Base-by-base conservation (phyloP, 2,888 invertebrate genomes). In the Luperina nickerlii region DNA sequence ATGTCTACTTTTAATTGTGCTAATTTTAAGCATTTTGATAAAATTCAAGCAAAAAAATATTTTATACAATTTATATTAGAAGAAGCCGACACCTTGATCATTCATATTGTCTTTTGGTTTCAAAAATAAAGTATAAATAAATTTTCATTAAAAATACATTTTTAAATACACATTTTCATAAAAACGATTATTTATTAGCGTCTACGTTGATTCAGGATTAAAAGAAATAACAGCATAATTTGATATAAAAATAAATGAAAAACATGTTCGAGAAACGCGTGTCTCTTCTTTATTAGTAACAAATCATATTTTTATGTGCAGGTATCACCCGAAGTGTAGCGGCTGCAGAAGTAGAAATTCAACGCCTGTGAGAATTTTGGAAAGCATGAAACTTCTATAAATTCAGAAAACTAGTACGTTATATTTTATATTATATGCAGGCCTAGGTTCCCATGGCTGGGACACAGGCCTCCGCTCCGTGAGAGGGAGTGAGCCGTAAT, bases 51-150 rank as follows among this genome's bases (percentile, higher is more conserved):
- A 42, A 79, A 67, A 67, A 18, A 45, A 15, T 8, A 24, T 27
- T 51, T 20, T 11, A 38, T 60, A 65, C 63, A 74, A 78, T 84
- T 75, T 75, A 70, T 78, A 86, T 79, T 66, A 85, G 51, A 76
- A 76, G 54, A 71, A 86, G 32, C 68, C 69, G 69, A 76, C 82
- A 88, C 48, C 80, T 86, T 71, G 69, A 80, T 69, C 79, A 87
- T 82, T 84, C 66, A 84, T 87, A 87, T 84, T 84, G 84, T 84
- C 78, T 77, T 84, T 80, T 73, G 15, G 68, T 75, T 76, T n/a
- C 65, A 71, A 77, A 88, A 84, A 87, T 84, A 84, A 74, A 80
- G 9, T 1, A 32, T 32, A 32, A 32, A 32, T 32, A 32, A 32
- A 32, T 32, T 32, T 32, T 32, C 32, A 32, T 32, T 32, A 32